Conservation (phyloP, 2,888 invertebrate species). For the Stegana nigrithorax region DNA sequence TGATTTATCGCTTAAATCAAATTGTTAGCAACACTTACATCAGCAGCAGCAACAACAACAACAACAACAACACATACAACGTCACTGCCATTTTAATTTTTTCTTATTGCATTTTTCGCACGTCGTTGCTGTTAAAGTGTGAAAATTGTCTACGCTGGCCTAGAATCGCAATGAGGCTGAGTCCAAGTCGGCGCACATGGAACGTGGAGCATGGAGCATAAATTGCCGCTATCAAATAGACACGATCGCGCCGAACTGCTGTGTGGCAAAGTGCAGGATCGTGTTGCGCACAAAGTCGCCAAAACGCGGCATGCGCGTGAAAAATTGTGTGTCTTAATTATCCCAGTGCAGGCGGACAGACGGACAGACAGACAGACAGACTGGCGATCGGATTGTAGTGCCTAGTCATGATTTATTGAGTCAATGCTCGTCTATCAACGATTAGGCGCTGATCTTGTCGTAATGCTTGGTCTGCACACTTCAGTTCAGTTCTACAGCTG, state of each 20-base stretch:
- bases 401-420: slow-evolving; percentile 1
- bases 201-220: too few species aligned
- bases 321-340: slow-evolving; percentile 36
- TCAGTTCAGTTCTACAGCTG: background rate
- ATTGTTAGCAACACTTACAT: slow-evolving; percentile 35
- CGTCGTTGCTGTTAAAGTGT: slow-evolving; percentile 32
- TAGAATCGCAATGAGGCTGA: slow-evolving; percentile 29
- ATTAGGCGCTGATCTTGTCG: slow-evolving; percentile 9
- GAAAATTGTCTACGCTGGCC: slow-evolving; percentile 31
- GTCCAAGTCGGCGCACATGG: too few species aligned
- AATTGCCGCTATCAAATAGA: slow-evolving; percentile 18
- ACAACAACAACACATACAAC: background rate
- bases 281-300: slow-evolving; percentile 25
- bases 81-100: background rate
- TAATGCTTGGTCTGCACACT: background rate
- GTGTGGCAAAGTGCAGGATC: slow-evolving; percentile 39
- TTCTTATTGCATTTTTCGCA: slow-evolving; percentile 15
- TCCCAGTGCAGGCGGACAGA: background rate
- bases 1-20: slow-evolving; percentile 40
- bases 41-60: background rate
- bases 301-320: background rate
- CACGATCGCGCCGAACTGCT: slow-evolving; percentile 14
- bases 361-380: too few species aligned
- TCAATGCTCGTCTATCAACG: background rate
- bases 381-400: too few species aligned